phyloP scores from a whole-genome alignment of 2,888 invertebrate genomes.

The Abrostola triplasia region DNA sequence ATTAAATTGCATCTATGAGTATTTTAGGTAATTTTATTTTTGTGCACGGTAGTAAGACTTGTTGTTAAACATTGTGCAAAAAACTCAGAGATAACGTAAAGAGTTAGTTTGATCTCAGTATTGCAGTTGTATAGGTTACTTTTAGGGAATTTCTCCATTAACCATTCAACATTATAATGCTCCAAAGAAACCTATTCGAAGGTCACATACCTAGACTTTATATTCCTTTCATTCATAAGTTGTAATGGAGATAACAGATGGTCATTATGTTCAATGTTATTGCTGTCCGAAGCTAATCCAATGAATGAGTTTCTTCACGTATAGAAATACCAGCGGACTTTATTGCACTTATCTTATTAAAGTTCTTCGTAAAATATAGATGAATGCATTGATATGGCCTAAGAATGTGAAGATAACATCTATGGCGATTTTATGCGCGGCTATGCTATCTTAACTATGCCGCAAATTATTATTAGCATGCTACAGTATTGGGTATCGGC shows the following conservation, averaged over 20 bases:
- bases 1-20: no score
- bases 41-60: no score
- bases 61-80: no score
- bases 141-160: not conserved
- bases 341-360: constrained; percentile 26
- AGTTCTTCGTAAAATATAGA: constrained; percentile 42
- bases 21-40: no score
- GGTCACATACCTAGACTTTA: constrained; percentile 8
- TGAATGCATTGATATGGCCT: constrained; percentile 39
- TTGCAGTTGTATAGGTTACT: no score
- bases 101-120: no score
- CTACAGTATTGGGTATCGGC: constrained; percentile 35
- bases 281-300: constrained; percentile 24
- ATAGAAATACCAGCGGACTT: constrained; percentile 34
- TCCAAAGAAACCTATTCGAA: constrained; percentile 1
- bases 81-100: no score
- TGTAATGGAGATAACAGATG: constrained; percentile 27
- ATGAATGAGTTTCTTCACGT: constrained; percentile 43
- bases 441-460: constrained; percentile 33
- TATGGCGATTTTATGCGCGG: constrained; percentile 33
- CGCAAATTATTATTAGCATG: constrained; percentile 33
- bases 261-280: constrained; percentile 24
- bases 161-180: not conserved
- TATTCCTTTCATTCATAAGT: constrained; percentile 36
- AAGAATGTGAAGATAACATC: constrained; percentile 43